A percentile compares a stretch with the other conserved stretches of the same genome.
phyloP scores from a whole-genome alignment of 2,888 invertebrate species.

The Nymphalis urticae region DNA sequence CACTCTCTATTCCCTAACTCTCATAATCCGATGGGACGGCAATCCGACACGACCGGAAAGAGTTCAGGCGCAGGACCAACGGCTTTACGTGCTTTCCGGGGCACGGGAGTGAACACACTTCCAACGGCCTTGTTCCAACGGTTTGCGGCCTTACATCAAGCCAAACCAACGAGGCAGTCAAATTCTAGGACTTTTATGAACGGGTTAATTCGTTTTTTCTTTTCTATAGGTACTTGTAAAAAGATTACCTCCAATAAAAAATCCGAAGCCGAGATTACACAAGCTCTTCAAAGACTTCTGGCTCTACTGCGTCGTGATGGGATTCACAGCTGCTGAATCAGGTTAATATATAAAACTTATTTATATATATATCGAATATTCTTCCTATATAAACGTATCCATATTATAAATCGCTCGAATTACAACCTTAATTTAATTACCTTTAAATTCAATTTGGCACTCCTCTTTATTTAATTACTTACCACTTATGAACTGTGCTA shows the following conservation, averaged over 20 bases:
- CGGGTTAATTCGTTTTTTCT: no score
- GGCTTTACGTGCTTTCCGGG: no score
- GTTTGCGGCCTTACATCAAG: no score
- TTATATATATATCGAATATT: constrained; percentile 25
- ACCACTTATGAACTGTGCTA: constrained; percentile 38
- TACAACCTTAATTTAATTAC: constrained; percentile 40
- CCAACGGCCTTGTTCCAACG: no score
- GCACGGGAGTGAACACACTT: no score
- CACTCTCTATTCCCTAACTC: no score
- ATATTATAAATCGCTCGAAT: constrained; percentile 44
- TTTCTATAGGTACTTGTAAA: constrained; percentile 84
- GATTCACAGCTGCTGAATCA: constrained; percentile 93
- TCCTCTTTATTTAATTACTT: constrained; percentile 34
- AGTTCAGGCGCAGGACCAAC: no score
- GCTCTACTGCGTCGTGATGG: constrained; percentile 99
- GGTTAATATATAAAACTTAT: constrained; percentile 62
- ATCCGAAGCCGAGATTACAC: constrained; percentile 94
- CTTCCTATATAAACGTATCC: constrained; percentile 43
- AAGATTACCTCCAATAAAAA: constrained; percentile 93
- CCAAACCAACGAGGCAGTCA: no score
- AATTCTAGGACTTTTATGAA: no score
- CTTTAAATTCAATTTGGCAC: constrained; percentile 43
- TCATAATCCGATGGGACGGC: no score
- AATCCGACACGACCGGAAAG: no score
- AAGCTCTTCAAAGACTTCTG: constrained; percentile 99